Conservation (phyloP, 2,113 vertebrate genomes). For the Dasyurus viverrinus region DNA sequence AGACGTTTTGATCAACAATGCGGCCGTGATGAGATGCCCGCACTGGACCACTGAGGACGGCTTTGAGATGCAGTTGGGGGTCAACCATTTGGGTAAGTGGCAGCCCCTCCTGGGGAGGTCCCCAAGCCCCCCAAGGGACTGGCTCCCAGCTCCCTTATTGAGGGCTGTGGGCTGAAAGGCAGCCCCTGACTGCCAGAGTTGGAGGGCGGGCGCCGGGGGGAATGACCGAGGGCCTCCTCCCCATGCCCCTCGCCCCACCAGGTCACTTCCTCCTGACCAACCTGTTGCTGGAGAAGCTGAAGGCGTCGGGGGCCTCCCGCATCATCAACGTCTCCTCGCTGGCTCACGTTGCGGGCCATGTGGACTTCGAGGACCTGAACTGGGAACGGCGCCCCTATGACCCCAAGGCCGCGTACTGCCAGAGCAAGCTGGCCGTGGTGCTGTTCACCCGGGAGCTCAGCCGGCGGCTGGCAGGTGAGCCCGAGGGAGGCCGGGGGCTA, state of each 20-base stretch:
- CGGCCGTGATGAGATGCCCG: slow-evolving; percentile 91
- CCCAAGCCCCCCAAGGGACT: background rate
- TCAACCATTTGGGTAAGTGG: slow-evolving; percentile 89
- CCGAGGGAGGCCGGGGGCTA: slow-evolving; percentile 51
- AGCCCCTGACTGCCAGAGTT: too few relatives aligned
- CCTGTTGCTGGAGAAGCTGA: slow-evolving; percentile 89
- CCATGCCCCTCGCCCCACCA: slow-evolving; percentile 50
- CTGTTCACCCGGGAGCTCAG: slow-evolving; percentile 91
- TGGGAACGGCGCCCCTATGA: slow-evolving; percentile 90
- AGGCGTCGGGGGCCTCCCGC: slow-evolving; percentile 87
- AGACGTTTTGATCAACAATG: slow-evolving; percentile 91
- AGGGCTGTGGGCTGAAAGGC: background rate
- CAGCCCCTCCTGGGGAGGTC: background rate
- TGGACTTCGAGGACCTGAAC: slow-evolving; percentile 91
- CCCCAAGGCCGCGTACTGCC: slow-evolving; percentile 92
- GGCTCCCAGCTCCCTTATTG: background rate
- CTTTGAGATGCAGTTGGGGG: slow-evolving; percentile 93
- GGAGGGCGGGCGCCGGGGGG: too few relatives aligned
- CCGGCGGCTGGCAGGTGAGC: slow-evolving; percentile 85
- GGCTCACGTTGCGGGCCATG: slow-evolving; percentile 87
- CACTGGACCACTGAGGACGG: slow-evolving; percentile 89
- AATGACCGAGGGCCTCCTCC: too few relatives aligned
- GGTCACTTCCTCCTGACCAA: slow-evolving; percentile 92
- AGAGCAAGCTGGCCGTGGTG: slow-evolving; percentile 91
- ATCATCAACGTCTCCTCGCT: slow-evolving; percentile 91